These are phyloP conservation scores for Drosophila parvula DNA, from an alignment of 1,140 invertebrate genomes.

Conservation along the genomic window DNA sequence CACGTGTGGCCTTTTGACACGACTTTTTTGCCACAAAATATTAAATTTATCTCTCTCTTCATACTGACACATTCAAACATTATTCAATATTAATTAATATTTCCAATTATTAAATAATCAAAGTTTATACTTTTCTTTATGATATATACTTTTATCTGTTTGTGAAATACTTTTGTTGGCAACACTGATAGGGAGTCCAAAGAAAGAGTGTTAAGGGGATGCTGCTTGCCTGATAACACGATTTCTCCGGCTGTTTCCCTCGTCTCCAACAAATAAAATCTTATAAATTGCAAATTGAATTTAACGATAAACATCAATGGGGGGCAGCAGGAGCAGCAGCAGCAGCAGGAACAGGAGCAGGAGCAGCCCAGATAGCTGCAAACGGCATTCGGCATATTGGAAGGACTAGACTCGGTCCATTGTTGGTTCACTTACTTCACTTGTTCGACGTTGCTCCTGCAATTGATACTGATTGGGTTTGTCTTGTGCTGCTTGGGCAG, in stretches of 20 bases:
- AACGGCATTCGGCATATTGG: constrained; percentile 51
- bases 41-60: background rate
- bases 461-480: constrained; percentile 64
- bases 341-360: background rate
- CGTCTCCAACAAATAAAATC: constrained; percentile 54
- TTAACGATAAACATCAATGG: constrained; percentile 73
- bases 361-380: constrained; percentile 13
- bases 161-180: background rate
- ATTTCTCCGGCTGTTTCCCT: constrained; percentile 24
- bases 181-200: background rate
- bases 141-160: background rate
- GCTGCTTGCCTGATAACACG: constrained; percentile 55
- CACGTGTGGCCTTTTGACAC: background rate
- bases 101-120: too few relatives aligned
- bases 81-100: background rate
- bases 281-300: constrained; percentile 83
- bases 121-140: background rate
- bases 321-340: constrained; percentile 10
- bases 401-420: constrained; percentile 36
- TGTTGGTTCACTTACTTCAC: constrained; percentile 47
- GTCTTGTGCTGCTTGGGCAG: constrained; percentile 10
- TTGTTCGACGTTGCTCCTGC: constrained; percentile 35
- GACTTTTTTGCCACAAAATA: background rate
- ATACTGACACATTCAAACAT: accelerated
- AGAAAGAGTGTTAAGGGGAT: constrained; percentile 9